phyloP scores from a whole-genome alignment of 2,888 invertebrate species.

The Lottia gigantea region DNA sequence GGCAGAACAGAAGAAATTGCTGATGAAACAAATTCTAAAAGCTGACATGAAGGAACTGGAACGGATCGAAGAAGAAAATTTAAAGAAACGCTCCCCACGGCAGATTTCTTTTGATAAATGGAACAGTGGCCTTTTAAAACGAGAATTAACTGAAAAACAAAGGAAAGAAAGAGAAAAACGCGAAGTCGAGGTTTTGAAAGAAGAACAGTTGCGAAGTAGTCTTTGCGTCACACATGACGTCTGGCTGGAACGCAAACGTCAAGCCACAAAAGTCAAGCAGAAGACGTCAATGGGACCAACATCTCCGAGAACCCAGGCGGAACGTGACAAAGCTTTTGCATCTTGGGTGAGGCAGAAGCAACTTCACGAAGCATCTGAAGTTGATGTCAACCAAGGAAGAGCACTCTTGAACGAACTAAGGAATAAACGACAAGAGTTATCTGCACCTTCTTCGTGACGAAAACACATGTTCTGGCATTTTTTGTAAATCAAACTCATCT shows the following conservation, averaged over 20 bases:
- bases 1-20: constrained; percentile 41
- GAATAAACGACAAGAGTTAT: background rate
- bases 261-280: background rate
- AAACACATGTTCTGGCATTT: too few species aligned
- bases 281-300: too few species aligned
- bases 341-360: too few species aligned
- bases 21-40: constrained; percentile 46
- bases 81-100: constrained; percentile 27
- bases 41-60: constrained; percentile 40
- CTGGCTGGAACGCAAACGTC: background rate
- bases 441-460: too few species aligned
- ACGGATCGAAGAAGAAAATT: constrained; percentile 37
- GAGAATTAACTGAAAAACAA: constrained; percentile 34
- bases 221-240: constrained; percentile 13
- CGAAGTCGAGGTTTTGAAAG: background rate
- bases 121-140: constrained; percentile 35
- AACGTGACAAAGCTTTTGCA: too few species aligned
- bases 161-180: constrained; percentile 25
- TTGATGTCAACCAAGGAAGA: background rate
- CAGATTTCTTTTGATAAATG: constrained; percentile 39
- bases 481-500: too few species aligned
- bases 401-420: background rate
- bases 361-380: too few species aligned
- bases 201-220: constrained; percentile 1
- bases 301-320: too few species aligned